phyloP scores from a whole-genome alignment of 2,113 vertebrate genomes.

The Falcunculus frontatus region DNA sequence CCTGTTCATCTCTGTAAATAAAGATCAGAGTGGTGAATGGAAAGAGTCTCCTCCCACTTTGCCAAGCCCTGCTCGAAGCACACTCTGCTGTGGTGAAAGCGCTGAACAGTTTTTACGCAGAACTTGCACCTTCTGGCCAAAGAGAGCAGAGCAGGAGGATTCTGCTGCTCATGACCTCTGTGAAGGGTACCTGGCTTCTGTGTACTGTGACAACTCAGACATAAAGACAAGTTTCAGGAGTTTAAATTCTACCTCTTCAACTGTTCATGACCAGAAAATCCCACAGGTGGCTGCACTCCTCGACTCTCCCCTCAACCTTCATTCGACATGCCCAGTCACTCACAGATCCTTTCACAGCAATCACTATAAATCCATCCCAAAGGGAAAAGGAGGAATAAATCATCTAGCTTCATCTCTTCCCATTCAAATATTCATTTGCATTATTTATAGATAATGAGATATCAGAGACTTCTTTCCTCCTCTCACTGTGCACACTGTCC shows the following conservation, averaged over 20 bases:
- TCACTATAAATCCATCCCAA: neutral
- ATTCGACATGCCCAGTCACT: neutral
- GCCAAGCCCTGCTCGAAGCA: neutral
- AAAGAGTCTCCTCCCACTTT: neutral
- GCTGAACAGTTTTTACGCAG: neutral
- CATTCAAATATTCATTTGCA: neutral
- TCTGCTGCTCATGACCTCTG: neutral
- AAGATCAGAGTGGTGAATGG: neutral
- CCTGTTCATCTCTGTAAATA: neutral
- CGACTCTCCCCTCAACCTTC: neutral
- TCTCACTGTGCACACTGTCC: neutral
- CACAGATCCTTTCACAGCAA: neutral
- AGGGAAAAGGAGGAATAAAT: neutral
- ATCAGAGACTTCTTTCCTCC: neutral
- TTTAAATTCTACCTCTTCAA: neutral
- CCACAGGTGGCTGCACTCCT: neutral
- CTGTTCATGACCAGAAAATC: neutral
- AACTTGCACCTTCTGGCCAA: neutral
- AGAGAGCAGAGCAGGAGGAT: neutral
- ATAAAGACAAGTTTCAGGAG: neutral
- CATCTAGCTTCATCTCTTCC: neutral
- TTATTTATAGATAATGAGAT: constrained; percentile 20
- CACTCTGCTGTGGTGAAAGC: neutral
- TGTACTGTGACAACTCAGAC: neutral
- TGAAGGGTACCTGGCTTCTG: neutral